Evolutionary conservation across 2,888 invertebrate genomes (phyloP), one percentile per base, ranked within the genome.

Genomic region (Diaperis boleti): DNA sequence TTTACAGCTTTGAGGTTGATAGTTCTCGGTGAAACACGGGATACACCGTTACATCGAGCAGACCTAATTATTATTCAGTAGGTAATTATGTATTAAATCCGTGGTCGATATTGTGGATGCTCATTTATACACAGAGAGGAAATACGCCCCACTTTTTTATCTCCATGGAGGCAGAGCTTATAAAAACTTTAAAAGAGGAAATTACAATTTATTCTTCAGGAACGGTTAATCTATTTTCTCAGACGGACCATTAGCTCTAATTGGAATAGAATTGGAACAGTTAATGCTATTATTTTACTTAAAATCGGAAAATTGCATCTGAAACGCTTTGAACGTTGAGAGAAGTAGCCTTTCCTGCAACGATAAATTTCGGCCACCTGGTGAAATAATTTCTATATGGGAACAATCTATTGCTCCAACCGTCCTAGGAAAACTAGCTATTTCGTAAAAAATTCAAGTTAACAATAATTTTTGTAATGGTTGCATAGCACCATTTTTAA

Each of bases 1-100:
- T 35, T 35, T 10, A n/a, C 6, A 11, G 49, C 7, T 49, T 47
- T 49, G 49, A 47, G 29, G 33, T 44, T 55, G 55, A 55, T 44
- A 33, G 37, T 57, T 57, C 56, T 42, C 49, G 10, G 47, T 35
- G 47, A 45, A 47, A 15, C 57, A 57, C 59, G 37, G 49, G 59
- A 59, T 26, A 29, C 37, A 37, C 59, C 59, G 59, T 59, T 59
- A 47, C 18, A 11, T 15, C 39, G 26, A 59, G 39, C 47, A 59
- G 59, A 59, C 47, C 45, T 56, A 44, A 56, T 56, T 56, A 56
- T 56, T 56, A 56, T 56, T 56, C 56, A 56, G 45, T 56, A 33
- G 44, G 5, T 17, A 20, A 20, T 56, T 45, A 56, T 56, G n/a
- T 56, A 56, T 56, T 35, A 56, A 56, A 56, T 45, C n/a, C 39